Conservation (phyloP, 2,888 invertebrate genomes). For the Ormyrus thymus region DNA sequence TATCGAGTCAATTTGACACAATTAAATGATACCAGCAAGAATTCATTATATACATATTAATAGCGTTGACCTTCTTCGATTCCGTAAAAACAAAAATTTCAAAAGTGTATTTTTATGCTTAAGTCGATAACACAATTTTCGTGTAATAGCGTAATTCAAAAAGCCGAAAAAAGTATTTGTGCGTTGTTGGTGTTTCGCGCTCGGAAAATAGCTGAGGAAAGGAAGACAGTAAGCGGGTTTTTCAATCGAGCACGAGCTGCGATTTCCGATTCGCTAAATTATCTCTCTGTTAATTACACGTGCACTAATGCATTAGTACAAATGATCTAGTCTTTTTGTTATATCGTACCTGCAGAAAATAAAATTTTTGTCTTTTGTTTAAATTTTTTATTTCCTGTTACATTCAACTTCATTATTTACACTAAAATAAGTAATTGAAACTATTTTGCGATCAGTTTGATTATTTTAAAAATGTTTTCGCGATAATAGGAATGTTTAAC, state of each 20-base stretch:
- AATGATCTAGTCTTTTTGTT: too few species aligned
- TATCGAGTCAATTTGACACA: conserved; percentile 50
- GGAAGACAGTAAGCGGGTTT: not conserved
- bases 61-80: conserved; percentile 25
- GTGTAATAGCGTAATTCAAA: conserved; percentile 16
- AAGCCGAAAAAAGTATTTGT: conserved; percentile 5
- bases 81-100: conserved; percentile 43
- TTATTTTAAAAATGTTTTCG: too few species aligned
- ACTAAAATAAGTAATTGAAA: too few species aligned
- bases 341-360: too few species aligned
- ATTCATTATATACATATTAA: conserved; percentile 15
- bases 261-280: too few species aligned
- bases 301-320: too few species aligned
- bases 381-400: too few species aligned
- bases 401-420: too few species aligned
- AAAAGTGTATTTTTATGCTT: conserved; percentile 65
- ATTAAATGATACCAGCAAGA: conserved; percentile 6
- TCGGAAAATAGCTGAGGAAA: not conserved
- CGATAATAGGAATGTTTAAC: too few species aligned
- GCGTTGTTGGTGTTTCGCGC: conserved; percentile 18
- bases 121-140: conserved; percentile 55
- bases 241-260: not conserved
- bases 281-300: too few species aligned
- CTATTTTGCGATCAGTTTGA: too few species aligned
- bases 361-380: too few species aligned